phyloP scores from a whole-genome alignment of 64 coral and sea anemone species.

The Stichodactyla mertensii region DNA sequence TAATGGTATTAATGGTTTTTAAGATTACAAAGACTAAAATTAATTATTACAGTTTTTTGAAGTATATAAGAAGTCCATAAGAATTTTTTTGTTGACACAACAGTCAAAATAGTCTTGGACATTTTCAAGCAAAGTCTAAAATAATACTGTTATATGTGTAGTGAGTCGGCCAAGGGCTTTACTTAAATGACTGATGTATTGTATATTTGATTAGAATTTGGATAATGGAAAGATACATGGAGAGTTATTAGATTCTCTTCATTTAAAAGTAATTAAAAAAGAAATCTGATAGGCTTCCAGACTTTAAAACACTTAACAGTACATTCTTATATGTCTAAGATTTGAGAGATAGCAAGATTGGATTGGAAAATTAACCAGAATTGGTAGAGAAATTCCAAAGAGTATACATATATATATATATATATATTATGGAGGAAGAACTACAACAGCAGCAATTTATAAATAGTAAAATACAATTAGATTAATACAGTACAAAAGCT shows the following conservation, averaged over 20 bases:
- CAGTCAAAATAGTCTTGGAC: background rate
- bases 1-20: too few species aligned
- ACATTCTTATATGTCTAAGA: background rate
- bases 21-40: too few species aligned
- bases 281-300: background rate
- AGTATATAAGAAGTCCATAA: too few species aligned
- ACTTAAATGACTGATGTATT: background rate
- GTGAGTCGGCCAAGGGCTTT: background rate
- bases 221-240: background rate
- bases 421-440: too few species aligned
- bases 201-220: background rate
- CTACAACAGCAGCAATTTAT: too few species aligned
- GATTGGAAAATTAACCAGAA: too few species aligned
- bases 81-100: too few species aligned
- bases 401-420: too few species aligned
- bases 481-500: too few species aligned
- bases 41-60: too few species aligned
- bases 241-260: background rate
- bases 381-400: too few species aligned
- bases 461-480: too few species aligned
- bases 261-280: background rate
- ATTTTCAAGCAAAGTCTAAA: conserved; percentile 2
- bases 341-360: background rate
- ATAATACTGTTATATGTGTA: background rate
- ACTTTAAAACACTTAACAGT: background rate